Conservation (phyloP, 2,888 invertebrate species). For the Parapristionchus giblindavisi region DNA sequence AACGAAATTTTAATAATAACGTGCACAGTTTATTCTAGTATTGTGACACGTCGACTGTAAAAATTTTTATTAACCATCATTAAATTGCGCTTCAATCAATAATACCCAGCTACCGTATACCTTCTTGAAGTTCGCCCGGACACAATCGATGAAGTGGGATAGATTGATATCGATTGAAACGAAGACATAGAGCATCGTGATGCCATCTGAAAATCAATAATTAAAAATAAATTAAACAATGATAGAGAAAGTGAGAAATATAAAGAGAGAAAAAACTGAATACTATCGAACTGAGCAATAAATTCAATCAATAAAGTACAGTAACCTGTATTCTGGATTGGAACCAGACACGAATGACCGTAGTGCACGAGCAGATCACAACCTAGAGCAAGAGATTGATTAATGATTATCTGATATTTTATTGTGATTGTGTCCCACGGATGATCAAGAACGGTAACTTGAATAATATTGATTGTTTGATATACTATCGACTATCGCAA, state of each 20-base stretch:
- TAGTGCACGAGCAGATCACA: conserved; percentile 80
- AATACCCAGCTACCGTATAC: too few relatives aligned
- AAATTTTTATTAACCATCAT: too few relatives aligned
- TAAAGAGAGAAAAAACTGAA: neutral
- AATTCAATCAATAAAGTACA: neutral
- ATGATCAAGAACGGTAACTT: too few relatives aligned
- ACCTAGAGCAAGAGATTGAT: conserved; percentile 42
- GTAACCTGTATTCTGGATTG: conserved; percentile 65
- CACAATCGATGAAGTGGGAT: conserved; percentile 88
- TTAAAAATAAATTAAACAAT: neutral
- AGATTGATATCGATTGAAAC: conserved; percentile 97
- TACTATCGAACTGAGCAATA: neutral
- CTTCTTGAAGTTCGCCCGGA: conserved; percentile 76
- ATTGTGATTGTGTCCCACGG: too few relatives aligned
- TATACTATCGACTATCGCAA: too few relatives aligned
- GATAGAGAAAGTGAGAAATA: too few relatives aligned
- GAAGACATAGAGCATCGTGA: conserved; percentile 94
- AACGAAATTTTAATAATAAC: too few relatives aligned
- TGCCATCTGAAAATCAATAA: conserved; percentile 72
- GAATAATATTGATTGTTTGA: too few relatives aligned
- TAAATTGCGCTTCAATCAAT: neutral
- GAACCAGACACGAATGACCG: conserved; percentile 88
- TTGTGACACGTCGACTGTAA: too few relatives aligned
- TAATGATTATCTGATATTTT: neutral
- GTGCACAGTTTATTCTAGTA: too few relatives aligned